Percentiles rank a stretch among this genome's conserved stretches.
Evolutionary conservation across 2,888 invertebrate genomes (phyloP).

Genomic region (Hedychridium roseum): DNA sequence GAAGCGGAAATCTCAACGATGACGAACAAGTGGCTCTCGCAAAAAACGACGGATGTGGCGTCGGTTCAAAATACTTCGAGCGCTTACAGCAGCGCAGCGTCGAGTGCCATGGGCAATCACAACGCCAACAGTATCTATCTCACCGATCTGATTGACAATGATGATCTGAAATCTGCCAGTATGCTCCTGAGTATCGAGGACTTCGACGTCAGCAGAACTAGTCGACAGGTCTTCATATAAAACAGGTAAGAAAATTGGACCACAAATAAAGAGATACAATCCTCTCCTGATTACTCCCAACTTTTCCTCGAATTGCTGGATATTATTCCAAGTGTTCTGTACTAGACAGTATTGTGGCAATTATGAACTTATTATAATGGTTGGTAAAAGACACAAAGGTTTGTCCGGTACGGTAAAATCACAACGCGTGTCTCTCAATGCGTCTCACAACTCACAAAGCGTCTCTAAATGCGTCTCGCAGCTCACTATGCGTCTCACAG

Average conservation of each 20-base stretch:
- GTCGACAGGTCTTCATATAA: slow-evolving; percentile 59
- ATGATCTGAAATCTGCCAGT: slow-evolving; percentile 56
- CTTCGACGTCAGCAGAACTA: slow-evolving; percentile 59
- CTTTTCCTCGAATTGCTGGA: too few species aligned
- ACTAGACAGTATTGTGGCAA: too few species aligned
- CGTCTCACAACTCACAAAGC: too few species aligned
- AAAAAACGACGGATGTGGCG: slow-evolving; percentile 53
- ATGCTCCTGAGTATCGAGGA: slow-evolving; percentile 59
- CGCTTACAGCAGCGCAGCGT: slow-evolving; percentile 60
- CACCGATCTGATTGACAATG: slow-evolving; percentile 49
- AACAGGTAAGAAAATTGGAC: slow-evolving; percentile 5
- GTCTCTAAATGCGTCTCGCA: too few species aligned
- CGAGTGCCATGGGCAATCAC: slow-evolving; percentile 60
- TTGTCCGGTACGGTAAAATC: too few species aligned
- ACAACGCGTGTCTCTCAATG: too few species aligned
- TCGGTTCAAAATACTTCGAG: slow-evolving; percentile 61
- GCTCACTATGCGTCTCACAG: too few species aligned
- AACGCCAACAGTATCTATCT: slow-evolving; percentile 53
- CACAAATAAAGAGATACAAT: too few species aligned
- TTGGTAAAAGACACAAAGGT: too few species aligned
- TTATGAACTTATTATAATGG: too few species aligned
- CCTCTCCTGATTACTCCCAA: too few species aligned
- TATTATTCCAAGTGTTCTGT: too few species aligned
- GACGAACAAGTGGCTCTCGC: slow-evolving; percentile 55
- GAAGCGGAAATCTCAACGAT: slow-evolving; percentile 53